Percentiles rank a stretch among this genome's conserved stretches.
These are phyloP conservation scores for Gobio occitaniae DNA, from an alignment of 2,797 vertebrate species.

Conservation along the genomic window DNA sequence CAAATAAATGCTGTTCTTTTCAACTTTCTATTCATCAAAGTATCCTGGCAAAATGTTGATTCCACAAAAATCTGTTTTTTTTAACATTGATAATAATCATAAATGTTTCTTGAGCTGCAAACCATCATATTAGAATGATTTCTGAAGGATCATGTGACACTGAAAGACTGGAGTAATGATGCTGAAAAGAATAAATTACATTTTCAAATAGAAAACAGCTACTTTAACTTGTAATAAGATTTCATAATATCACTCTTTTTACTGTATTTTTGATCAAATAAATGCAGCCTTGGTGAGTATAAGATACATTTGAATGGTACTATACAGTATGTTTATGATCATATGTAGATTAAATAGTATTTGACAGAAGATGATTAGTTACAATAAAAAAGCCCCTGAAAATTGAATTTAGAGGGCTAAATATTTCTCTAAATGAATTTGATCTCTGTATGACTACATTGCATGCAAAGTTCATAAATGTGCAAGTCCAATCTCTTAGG, in stretches of 20 bases:
- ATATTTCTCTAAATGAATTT: slow-evolving; percentile 3
- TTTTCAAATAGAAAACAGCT: neutral
- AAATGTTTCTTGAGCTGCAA: neutral
- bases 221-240: neutral
- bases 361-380: too few relatives aligned
- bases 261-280: neutral
- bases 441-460: neutral
- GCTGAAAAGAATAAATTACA: neutral
- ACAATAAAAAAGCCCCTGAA: neutral
- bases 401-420: neutral
- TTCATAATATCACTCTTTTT: neutral
- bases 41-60: neutral
- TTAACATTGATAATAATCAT: neutral
- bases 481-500: neutral
- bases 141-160: neutral
- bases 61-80: neutral
- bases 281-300: neutral
- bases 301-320: neutral
- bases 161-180: neutral
- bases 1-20: neutral
- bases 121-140: neutral
- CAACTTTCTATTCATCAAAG: neutral
- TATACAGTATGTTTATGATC: neutral
- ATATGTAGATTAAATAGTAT: too few relatives aligned
- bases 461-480: neutral